Percentiles rank a stretch among this genome's conserved stretches.
phyloP scores from a whole-genome alignment of 2,888 invertebrate genomes.

The Chromoteleia sp. region DNA sequence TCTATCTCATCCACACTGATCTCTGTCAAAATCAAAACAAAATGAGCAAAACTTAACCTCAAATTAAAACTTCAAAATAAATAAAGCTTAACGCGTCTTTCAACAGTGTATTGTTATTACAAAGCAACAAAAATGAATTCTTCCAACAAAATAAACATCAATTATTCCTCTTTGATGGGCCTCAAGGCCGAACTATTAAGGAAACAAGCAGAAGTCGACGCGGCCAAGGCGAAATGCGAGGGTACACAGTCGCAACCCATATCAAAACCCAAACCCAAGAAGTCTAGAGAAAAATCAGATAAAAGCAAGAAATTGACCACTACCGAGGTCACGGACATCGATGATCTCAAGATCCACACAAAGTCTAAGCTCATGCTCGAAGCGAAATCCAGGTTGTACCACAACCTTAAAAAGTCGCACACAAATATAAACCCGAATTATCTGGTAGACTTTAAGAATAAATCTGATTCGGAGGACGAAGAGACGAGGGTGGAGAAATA shows the following conservation, averaged over 20 bases:
- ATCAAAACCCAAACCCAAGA: conserved; percentile 76
- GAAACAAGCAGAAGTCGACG: conserved; percentile 93
- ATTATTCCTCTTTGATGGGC: conserved; percentile 87
- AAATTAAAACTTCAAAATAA: not conserved
- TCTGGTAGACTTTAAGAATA: conserved; percentile 81
- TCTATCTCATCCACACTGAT: too few species aligned
- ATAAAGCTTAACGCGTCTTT: too few species aligned
- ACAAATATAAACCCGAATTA: conserved; percentile 77
- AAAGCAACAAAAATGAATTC: conserved; percentile 75
- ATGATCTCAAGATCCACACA: conserved; percentile 77
- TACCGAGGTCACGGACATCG: conserved; percentile 73
- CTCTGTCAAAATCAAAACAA: too few species aligned
- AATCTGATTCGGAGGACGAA: conserved; percentile 75
- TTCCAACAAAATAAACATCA: conserved; percentile 81
- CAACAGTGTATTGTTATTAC: not conserved
- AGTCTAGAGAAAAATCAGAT: conserved; percentile 76
- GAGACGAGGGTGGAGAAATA: not conserved
- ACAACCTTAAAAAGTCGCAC: conserved; percentile 77
- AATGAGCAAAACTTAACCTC: conserved; percentile 19
- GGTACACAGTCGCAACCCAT: not conserved
- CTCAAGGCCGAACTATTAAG: conserved; percentile 95
- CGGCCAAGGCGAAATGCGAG: conserved; percentile 86
- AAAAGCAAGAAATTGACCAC: not conserved
- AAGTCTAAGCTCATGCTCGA: conserved; percentile 84
- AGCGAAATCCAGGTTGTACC: conserved; percentile 81